Percentiles rank a stretch among this genome's conserved stretches.
Conservation (phyloP, 2,797 vertebrate species). For the Pogoniulus pusillus region DNA sequence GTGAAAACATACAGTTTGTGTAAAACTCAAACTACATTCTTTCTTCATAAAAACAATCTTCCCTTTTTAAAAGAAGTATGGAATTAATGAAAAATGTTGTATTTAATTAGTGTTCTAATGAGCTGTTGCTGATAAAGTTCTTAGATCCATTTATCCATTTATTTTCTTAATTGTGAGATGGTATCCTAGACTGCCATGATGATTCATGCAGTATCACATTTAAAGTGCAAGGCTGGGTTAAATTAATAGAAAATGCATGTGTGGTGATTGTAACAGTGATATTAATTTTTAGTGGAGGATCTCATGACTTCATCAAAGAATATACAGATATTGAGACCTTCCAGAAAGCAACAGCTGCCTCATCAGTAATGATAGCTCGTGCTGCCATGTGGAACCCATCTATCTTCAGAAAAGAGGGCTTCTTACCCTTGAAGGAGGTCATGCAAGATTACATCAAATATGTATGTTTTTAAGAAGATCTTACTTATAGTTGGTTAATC, state of each 20-base stretch:
- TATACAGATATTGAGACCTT: conserved; percentile 76
- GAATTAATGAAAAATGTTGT: neutral
- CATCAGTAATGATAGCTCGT: conserved; percentile 93
- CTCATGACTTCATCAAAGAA: conserved; percentile 79
- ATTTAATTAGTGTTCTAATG: neutral
- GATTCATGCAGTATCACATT: neutral
- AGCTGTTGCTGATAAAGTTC: neutral
- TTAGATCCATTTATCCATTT: neutral
- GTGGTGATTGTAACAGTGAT: neutral
- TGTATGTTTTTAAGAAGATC: conserved; percentile 72
- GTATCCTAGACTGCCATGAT: neutral
- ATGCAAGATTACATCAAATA: conserved; percentile 93
- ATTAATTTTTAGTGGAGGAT: conserved; percentile 79
- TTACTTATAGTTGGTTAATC: neutral
- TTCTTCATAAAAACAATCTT: neutral
- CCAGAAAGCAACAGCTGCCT: conserved; percentile 78
- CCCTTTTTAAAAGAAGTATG: neutral
- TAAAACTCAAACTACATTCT: neutral
- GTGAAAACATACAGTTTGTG: neutral
- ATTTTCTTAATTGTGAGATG: neutral
- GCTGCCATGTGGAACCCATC: conserved; percentile 98
- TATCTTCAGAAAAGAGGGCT: conserved; percentile 86
- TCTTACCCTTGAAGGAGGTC: conserved; percentile 83
- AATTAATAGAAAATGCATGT: neutral
- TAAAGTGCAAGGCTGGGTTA: neutral